Conservation (phyloP, 2,797 vertebrate species). For the Rhinella marina region DNA sequence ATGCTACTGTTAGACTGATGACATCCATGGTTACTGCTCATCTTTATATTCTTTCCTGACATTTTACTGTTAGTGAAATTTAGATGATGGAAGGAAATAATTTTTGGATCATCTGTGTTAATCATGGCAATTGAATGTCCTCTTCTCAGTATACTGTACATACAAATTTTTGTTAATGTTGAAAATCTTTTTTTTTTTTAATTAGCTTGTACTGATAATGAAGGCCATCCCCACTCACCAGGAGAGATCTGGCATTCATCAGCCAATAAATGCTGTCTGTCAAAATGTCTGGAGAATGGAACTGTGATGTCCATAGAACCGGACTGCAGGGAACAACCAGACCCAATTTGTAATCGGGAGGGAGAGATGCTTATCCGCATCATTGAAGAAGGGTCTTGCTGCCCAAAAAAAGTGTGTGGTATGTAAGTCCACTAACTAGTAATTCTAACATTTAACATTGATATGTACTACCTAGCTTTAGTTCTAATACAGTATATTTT, state of each 20-base stretch:
- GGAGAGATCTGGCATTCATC: slow-evolving; percentile 94
- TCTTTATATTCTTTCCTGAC: too few species aligned
- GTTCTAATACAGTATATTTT: neutral
- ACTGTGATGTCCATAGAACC: slow-evolving; percentile 87
- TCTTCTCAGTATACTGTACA: too few species aligned
- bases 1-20: neutral
- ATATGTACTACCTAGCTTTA: slow-evolving; percentile 9
- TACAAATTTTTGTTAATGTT: neutral
- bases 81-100: too few species aligned
- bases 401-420: slow-evolving; percentile 92
- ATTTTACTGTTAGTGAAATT: too few species aligned
- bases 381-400: slow-evolving; percentile 87
- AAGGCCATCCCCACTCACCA: slow-evolving; percentile 81
- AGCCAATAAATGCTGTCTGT: slow-evolving; percentile 85
- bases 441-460: neutral
- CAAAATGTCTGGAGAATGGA: slow-evolving; percentile 89
- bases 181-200: slow-evolving; percentile 16
- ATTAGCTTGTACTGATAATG: slow-evolving; percentile 91
- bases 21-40: neutral
- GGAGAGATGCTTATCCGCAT: slow-evolving; percentile 87
- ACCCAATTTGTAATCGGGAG: slow-evolving; percentile 84
- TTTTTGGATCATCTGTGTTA: too few species aligned
- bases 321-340: slow-evolving; percentile 79
- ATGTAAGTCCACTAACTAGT: slow-evolving; percentile 64
- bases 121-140: too few species aligned